Evolutionary conservation across 2,888 invertebrate species (phyloP), one percentile per base, ranked within the genome.

Genomic region (Meta bourneti): DNA sequence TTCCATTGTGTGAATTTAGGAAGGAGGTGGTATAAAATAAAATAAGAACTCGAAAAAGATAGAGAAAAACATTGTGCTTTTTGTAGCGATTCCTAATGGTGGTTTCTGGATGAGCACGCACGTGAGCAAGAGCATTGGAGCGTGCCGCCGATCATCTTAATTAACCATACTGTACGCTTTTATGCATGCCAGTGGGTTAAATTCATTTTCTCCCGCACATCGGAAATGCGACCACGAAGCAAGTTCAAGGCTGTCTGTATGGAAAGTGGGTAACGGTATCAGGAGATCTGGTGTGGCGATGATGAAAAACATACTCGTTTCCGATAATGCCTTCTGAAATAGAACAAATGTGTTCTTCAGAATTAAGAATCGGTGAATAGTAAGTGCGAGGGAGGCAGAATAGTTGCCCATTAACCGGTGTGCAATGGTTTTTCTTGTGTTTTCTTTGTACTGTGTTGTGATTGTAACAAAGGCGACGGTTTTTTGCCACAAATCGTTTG

Each of bases 101-200:
- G 83, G 74, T 86, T 82, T 79, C 20, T 71, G 91, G 87, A 83
- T 91, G 91, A 91, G 72, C 83, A 87, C 71, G 72, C 83, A 83
- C 83, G 83, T 77, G 91, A 83, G 77, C 20, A 61, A 49, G 34
- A 6, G 16, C 87, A 91, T 7, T 72, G 34, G 20, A 79, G 78
- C 89, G 54, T 75, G 51, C 20, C 9, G 9, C 48, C 75, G 54
- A 81, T 81, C 74, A 75, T 88, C 88, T 88, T 88, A 75, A 81
- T 81, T 88, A 79, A 74, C 61, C 61, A 74, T 81, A 69, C 72
- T 11, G 87, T 79, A 79, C 52, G 54, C 74, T 61, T 61, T 77
- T 48, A 85, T 85, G 85, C 75, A 72, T 69, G 88, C 81, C 72
- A 88, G 74, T 88, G 88, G 88, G 75, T 81, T 88, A 54, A 69